A percentile compares a stretch with the other conserved stretches of the same genome.
Conservation (phyloP, 2,113 vertebrate species). For the Oncorhynchus kisutch region DNA sequence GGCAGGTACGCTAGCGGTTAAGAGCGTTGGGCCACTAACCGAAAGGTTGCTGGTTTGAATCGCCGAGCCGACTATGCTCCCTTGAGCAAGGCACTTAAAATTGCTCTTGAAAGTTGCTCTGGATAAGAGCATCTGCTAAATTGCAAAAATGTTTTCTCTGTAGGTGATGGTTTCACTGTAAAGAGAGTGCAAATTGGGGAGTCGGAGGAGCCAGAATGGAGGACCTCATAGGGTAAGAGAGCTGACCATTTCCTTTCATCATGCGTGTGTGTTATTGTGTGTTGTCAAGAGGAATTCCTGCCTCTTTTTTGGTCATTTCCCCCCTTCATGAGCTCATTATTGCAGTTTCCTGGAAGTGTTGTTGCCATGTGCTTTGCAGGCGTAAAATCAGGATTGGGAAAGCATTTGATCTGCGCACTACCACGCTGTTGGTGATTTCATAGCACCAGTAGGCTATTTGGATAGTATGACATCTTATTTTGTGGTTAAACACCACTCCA, state of each 20-base stretch:
- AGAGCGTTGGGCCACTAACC: too few species aligned
- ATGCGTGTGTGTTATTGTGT: neutral
- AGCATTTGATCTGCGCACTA: neutral
- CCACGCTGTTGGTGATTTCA: neutral
- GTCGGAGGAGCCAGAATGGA: slow-evolving; percentile 62
- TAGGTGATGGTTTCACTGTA: slow-evolving; percentile 17
- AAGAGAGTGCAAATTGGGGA: slow-evolving; percentile 34
- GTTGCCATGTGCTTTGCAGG: slow-evolving; percentile 45
- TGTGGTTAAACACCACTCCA: too few species aligned
- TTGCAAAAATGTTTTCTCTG: slow-evolving; percentile 12
- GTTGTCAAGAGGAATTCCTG: slow-evolving; percentile 44
- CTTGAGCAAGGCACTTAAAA: neutral
- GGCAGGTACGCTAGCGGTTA: too few species aligned
- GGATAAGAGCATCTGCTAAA: slow-evolving; percentile 32
- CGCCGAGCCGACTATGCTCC: neutral
- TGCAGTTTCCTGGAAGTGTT: slow-evolving; percentile 59
- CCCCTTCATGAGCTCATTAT: neutral
- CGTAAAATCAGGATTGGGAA: slow-evolving; percentile 24
- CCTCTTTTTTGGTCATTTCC: slow-evolving; percentile 46
- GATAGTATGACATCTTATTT: neutral
- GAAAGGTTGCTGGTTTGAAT: neutral
- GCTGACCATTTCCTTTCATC: neutral
- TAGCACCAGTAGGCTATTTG: neutral
- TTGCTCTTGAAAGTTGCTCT: slow-evolving; percentile 2
- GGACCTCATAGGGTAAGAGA: slow-evolving; percentile 65